Evolutionary conservation across 2,888 invertebrate genomes (phyloP).

Genomic region (Leucophenga maculata): DNA sequence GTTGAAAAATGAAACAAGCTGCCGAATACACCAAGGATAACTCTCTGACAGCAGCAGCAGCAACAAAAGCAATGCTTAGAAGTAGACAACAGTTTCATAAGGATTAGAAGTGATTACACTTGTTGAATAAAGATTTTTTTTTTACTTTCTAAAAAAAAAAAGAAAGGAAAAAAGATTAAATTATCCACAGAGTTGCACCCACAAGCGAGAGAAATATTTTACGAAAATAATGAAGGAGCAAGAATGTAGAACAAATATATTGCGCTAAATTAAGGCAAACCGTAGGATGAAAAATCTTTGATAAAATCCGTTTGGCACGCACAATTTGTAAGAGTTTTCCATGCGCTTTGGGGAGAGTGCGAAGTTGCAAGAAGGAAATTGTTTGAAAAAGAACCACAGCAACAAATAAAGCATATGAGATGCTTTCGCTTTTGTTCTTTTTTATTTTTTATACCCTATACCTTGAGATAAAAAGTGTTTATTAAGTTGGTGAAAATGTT

Average conservation of each 20-base stretch:
- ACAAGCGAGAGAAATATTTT: not conserved
- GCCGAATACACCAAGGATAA: not conserved
- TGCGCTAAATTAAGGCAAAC: not conserved
- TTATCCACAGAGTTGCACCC: not conserved
- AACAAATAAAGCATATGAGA: conserved; percentile 25
- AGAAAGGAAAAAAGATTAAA: conserved; percentile 1
- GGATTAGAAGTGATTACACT: conserved; percentile 23
- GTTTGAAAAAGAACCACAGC: conserved; percentile 16
- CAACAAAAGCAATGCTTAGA: conserved; percentile 7
- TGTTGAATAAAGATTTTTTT: conserved; percentile 20
- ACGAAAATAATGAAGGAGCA: conserved; percentile 48
- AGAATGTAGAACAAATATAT: not conserved
- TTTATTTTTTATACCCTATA: too few relatives aligned
- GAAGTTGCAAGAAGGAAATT: conserved; percentile 35
- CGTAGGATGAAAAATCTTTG: conserved; percentile 43
- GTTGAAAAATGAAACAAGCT: not conserved
- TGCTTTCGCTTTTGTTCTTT: conserved; percentile 5
- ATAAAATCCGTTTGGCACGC: conserved; percentile 24
- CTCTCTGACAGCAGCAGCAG: not conserved
- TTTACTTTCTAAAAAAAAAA: conserved; percentile 28
- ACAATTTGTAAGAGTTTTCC: not conserved
- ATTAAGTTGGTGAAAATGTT: too few relatives aligned
- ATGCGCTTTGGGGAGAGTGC: too few relatives aligned
- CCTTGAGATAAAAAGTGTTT: too few relatives aligned
- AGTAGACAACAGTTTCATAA: conserved; percentile 9